Evolutionary conservation across 1,140 invertebrate genomes (phyloP).

Genomic region (Parasteatoda tepidariorum): DNA sequence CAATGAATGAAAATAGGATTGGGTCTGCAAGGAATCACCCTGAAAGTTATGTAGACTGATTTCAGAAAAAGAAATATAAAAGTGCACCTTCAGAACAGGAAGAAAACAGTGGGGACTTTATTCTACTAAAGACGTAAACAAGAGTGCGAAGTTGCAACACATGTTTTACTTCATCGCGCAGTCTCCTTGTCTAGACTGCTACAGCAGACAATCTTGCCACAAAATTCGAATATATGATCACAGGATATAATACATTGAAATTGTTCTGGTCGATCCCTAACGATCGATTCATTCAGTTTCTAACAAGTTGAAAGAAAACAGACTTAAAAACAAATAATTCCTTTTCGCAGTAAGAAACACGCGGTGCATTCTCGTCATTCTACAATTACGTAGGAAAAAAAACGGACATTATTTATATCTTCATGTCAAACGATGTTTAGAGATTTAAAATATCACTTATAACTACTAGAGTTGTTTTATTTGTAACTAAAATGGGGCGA

Average conservation of each 20-base stretch:
- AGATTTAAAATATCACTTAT: no score
- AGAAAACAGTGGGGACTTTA: slow-evolving; percentile 18
- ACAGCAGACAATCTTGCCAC: neutral
- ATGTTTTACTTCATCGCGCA: neutral
- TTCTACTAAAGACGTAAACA: slow-evolving; percentile 22
- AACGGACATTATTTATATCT: no score
- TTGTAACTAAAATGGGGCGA: no score
- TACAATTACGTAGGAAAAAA: no score
- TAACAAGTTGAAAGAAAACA: no score
- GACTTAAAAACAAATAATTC: no score
- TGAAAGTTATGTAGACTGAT: neutral
- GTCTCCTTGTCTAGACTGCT: slow-evolving; percentile 24
- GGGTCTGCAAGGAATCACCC: neutral
- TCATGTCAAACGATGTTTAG: no score
- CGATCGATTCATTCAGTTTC: neutral
- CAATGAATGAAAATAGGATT: no score
- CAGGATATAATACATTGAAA: neutral
- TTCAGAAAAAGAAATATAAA: neutral
- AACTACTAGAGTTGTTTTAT: no score
- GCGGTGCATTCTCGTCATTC: no score
- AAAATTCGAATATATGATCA: neutral
- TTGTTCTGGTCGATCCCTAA: neutral
- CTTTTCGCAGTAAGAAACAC: no score
- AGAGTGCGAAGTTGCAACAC: slow-evolving; percentile 5
- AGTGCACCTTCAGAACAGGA: neutral